Conservation (phyloP, 2,113 vertebrate species). For the Salvator merianae region DNA sequence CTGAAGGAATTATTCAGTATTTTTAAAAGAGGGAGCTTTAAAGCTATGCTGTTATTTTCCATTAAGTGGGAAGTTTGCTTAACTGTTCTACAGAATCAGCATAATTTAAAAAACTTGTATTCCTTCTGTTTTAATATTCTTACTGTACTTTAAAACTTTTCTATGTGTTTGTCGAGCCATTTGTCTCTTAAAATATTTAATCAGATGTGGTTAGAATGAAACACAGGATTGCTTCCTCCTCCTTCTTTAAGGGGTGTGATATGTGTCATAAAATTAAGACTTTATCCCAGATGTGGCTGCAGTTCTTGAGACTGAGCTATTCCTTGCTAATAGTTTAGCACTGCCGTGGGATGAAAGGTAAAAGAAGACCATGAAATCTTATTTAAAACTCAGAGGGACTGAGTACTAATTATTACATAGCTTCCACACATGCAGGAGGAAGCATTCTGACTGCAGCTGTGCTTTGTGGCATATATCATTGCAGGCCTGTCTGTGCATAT, state of each 20-base stretch:
- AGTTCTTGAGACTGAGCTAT: fast-evolving
- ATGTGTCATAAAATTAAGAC: neutral
- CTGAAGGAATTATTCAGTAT: neutral
- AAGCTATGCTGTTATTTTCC: neutral
- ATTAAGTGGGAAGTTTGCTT: neutral
- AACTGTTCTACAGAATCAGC: neutral
- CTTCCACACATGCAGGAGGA: conserved; percentile 26
- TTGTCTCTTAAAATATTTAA: neutral
- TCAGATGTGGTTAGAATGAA: neutral
- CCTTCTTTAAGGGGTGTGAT: neutral
- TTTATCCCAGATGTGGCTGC: fast-evolving
- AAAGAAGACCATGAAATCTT: fast-evolving
- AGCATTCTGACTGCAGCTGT: neutral
- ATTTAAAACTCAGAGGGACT: fast-evolving
- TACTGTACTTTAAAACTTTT: neutral
- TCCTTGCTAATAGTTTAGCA: conserved; percentile 4
- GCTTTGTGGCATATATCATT: neutral
- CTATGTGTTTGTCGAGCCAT: neutral
- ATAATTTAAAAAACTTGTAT: neutral
- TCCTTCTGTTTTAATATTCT: neutral
- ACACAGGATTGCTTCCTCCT: neutral
- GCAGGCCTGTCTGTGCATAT: neutral
- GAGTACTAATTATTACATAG: neutral
- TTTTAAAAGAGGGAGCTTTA: neutral
- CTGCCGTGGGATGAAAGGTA: fast-evolving